Conservation (phyloP, 2,888 invertebrate species). For the Cerceris ruficornis region DNA sequence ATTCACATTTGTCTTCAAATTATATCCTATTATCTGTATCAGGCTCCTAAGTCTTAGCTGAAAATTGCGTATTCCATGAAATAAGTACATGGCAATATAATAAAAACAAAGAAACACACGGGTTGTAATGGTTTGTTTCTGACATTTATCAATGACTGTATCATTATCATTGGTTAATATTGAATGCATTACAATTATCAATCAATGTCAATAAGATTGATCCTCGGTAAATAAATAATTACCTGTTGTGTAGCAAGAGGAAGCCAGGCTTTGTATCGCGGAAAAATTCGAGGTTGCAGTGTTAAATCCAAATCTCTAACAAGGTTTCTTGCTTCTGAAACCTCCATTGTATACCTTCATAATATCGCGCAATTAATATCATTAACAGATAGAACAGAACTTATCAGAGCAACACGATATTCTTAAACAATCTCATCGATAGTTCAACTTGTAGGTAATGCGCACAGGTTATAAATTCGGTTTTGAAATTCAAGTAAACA, state of each 20-base stretch:
- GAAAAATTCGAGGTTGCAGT: conserved; percentile 80
- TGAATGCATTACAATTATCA: background rate
- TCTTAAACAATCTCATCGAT: conserved; percentile 7
- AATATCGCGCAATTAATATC: conserved; percentile 55
- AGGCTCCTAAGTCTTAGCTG: conserved; percentile 90
- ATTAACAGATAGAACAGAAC: conserved; percentile 29
- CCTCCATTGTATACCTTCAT: conserved; percentile 77
- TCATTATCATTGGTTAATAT: background rate
- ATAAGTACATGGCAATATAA: conserved; percentile 49
- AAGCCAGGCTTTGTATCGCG: conserved; percentile 90
- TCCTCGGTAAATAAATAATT: conserved; percentile 53
- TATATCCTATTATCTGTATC: conserved; percentile 88
- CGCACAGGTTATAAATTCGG: conserved; percentile 45
- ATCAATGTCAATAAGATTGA: background rate
- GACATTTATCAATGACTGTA: background rate
- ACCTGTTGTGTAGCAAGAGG: conserved; percentile 93
- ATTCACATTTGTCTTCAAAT: conserved; percentile 83
- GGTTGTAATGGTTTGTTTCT: background rate
- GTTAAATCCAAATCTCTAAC: conserved; percentile 79
- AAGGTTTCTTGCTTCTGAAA: conserved; percentile 72
- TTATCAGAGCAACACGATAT: background rate
- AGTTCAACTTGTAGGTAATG: conserved; percentile 4
- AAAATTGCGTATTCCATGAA: background rate
- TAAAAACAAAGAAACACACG: background rate
- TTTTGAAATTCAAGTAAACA: conserved; percentile 33